phyloP scores from a whole-genome alignment of 2,113 vertebrate species.

The Peromyscus polionotus region DNA sequence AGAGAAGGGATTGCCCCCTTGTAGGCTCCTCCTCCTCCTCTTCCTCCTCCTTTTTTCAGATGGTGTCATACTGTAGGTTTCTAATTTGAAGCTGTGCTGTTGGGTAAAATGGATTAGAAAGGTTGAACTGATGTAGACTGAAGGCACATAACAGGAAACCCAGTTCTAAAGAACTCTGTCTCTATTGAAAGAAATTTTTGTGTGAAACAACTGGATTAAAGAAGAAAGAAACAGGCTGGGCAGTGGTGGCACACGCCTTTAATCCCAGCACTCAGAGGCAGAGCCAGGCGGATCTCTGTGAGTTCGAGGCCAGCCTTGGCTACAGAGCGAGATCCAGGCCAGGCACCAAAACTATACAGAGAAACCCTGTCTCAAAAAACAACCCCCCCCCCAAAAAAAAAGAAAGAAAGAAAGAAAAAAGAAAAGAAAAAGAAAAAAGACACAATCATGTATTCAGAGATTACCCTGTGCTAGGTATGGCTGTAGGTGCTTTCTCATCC shows the following conservation, averaged over 20 bases:
- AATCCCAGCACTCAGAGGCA: too few species aligned
- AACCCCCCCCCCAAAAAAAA: too few species aligned
- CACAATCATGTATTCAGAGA: neutral
- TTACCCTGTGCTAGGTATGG: neutral
- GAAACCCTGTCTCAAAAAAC: too few species aligned
- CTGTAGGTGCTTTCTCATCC: neutral
- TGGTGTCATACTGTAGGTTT: neutral
- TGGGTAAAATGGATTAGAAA: neutral
- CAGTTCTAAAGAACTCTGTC: neutral
- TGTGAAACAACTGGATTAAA: neutral
- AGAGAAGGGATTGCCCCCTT: neutral
- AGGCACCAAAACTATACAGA: too few species aligned
- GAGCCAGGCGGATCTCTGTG: too few species aligned
- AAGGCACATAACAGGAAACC: neutral
- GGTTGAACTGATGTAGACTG: slow-evolving; percentile 9
- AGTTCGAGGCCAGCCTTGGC: too few species aligned
- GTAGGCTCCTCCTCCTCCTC: too few species aligned
- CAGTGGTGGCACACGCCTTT: too few species aligned
- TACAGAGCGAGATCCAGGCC: too few species aligned
- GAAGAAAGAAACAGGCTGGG: neutral
- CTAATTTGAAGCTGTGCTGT: neutral
- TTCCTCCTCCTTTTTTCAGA: neutral
- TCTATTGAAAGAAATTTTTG: slow-evolving; percentile 3
- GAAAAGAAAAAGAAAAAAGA: neutral
- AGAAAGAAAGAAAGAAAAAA: neutral